Base-by-base conservation (phyloP, 2,888 invertebrate species). In the Hypomecis atomaria region DNA sequence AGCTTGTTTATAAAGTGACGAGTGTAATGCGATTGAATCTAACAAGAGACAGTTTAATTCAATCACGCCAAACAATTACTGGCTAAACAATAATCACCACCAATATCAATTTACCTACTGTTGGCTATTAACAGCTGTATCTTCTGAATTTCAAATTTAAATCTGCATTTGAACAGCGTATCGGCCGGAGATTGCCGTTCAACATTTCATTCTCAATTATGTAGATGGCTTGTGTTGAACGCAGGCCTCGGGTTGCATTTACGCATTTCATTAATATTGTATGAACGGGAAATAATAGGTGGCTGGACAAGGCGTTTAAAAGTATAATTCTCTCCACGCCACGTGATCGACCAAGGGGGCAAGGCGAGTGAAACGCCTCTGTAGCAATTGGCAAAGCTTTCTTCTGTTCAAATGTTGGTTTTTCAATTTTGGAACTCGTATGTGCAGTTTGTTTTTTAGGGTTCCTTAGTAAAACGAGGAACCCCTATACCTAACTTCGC, bases 81-180 rank as follows among this genome's bases (percentile, higher is more conserved):
- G 23, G 42, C 34, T 34, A 34, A 33, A 34, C 34, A 53, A 40
- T 34, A 7, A 34, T 43, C 42, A 36, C 6, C 23, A 10, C 9
- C 4, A 23, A 52, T 40, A 40, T 52, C 38, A 44, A 23, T 52
- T 52, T 11, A 33, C 13, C 42, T 43, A n/a, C 36, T 44, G 43
- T 44, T 48, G 54, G 38, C 44, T 37, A 34, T 54, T 40, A 52
- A 23, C 36, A 38, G 13, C 47, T 11, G 44, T 62, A 55, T 45
- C 49, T 43, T 54, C 54, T 63, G 63, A 63, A 63, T 57, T 63
- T 63, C 59, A 59, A 63, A 63, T 59, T 54, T 59, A 55, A 63
- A 54, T 63, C 49, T 54, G 59, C 48, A 54, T 63, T 59, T 55
- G 49, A 63, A 59, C 63, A 48, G 6, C 38, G 1, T 45, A 63